Evolutionary conservation across 2,797 vertebrate genomes (phyloP).

Genomic region (Glossophaga mutica): DNA sequence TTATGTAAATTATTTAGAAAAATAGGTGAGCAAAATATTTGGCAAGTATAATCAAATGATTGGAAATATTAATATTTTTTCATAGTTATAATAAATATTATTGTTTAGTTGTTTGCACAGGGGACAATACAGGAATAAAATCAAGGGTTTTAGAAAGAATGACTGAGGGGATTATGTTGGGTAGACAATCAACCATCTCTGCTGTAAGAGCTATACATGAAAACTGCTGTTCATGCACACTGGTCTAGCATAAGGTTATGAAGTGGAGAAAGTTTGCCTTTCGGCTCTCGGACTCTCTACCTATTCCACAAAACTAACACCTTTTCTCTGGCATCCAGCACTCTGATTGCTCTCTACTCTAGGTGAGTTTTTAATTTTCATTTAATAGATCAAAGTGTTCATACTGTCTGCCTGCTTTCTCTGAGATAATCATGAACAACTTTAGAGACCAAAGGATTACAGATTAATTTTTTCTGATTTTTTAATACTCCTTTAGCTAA

Average conservation of each 20-base stretch:
- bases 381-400: not conserved
- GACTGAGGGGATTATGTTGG: not conserved
- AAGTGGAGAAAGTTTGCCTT: not conserved
- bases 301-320: not conserved
- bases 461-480: not conserved
- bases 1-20: not conserved
- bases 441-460: not conserved
- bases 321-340: not conserved
- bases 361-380: not conserved
- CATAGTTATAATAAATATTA: not conserved
- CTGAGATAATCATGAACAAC: not conserved
- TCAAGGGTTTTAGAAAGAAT: not conserved
- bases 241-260: not conserved
- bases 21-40: constrained; percentile 1
- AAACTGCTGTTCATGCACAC: not conserved
- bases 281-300: not conserved
- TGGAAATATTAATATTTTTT: not conserved
- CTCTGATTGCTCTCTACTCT: not conserved
- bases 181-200: not conserved
- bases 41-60: not conserved
- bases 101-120: not conserved
- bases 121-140: not conserved
- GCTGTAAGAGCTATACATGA: not conserved
- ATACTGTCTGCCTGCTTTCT: constrained; percentile 3
- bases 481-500: not conserved